Base-by-base conservation (phyloP, 2,113 vertebrate genomes). In the Galemys pyrenaicus region DNA sequence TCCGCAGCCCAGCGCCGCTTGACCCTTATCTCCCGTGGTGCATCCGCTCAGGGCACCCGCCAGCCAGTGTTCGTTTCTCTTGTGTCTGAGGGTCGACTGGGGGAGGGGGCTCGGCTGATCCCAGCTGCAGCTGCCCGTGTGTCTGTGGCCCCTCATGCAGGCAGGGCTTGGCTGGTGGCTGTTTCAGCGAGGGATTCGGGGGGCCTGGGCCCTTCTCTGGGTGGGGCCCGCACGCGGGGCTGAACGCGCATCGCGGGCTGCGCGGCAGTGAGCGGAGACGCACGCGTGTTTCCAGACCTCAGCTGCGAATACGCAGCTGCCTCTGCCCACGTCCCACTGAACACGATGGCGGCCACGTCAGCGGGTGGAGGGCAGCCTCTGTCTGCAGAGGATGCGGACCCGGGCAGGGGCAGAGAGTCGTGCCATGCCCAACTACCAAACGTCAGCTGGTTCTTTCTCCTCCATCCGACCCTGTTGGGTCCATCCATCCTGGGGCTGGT, bases 141-240 rank as follows among this genome's bases (percentile, higher is more conserved):
- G 13, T 51, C 65, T 37, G 35, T 20, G n/a, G 22, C 7, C 12
- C 4, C 9, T 13, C 5, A 7, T 0, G 8, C 0, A 5, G 44
- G 26, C 35, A 12, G 32, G 77, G 71, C 82, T 44, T 6, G 20
- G n/a, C 11, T 0, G 35, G 30, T 28, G 44, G 4, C 3, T 26
- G 41, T 9, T 35, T 6, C 44, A 13, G 35, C 3, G 4, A 1
- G 68, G 16, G 10, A 37, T 17, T 26, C 16, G 41, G 67, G 22
- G 51, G 49, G 39, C 71, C 24, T 1, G 35, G 58, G n/a, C 68
- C 6, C 68, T 28, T 6, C 7, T 41, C 37, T 0, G 39, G 32
- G 6, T 2, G 13, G 56, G 68, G 22, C 26, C 30, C 49, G 8
- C 49, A 10, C 5, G 58, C 22, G 30, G 44, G 51, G 44, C 73